These are phyloP conservation scores for Microcebus lehilahytsara DNA, from an alignment of 2,113 vertebrate species.

Conservation along the genomic window DNA sequence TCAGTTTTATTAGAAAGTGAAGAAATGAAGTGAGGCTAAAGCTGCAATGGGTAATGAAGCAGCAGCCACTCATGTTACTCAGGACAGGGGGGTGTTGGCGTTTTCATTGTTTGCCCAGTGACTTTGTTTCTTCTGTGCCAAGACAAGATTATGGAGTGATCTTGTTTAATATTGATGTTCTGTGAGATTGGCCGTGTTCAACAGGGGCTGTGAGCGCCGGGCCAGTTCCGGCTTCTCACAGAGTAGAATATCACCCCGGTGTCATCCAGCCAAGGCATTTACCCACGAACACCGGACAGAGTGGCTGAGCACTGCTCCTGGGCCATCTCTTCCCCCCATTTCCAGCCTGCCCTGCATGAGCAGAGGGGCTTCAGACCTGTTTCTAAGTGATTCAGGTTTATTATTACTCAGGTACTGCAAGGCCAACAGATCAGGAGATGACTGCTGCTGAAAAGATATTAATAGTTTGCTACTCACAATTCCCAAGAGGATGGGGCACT, in stretches of 20 bases:
- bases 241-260: background rate
- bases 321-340: no score
- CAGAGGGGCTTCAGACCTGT: background rate
- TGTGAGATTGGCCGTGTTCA: background rate
- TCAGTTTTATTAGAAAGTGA: background rate
- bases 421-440: background rate
- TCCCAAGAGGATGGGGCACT: background rate
- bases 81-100: rapidly evolving
- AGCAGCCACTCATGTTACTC: background rate
- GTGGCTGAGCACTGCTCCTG: background rate
- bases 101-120: background rate
- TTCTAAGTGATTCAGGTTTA: background rate
- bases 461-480: no score
- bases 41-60: background rate
- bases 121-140: background rate
- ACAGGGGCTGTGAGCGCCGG: background rate
- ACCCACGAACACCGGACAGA: background rate
- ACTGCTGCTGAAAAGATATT: background rate
- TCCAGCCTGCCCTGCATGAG: background rate
- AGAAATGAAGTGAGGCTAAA: background rate
- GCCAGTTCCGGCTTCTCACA: background rate
- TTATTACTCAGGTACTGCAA: background rate
- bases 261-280: background rate
- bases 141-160: background rate
- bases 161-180: background rate